These are phyloP conservation scores for Berghia stephanieae DNA, from an alignment of 1,140 invertebrate genomes.

Conservation along the genomic window DNA sequence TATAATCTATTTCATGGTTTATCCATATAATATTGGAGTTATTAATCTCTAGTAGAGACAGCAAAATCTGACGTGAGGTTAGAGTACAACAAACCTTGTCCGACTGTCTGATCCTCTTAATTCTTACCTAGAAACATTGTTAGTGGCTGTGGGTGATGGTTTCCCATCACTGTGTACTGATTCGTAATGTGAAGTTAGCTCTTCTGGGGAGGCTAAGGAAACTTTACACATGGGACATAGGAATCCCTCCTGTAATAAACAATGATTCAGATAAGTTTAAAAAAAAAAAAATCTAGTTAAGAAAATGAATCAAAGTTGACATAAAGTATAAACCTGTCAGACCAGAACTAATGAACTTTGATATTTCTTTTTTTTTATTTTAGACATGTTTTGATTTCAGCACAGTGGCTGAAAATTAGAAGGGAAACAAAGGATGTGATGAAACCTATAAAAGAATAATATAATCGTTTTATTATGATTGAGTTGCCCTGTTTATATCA, in stretches of 20 bases:
- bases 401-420: not conserved
- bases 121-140: too few species aligned
- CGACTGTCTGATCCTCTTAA: too few species aligned
- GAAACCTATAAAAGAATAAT: not conserved
- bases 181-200: slow-evolving; percentile 61
- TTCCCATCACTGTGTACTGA: slow-evolving; percentile 13
- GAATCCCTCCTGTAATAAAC: slow-evolving; percentile 61
- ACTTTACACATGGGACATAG: slow-evolving; percentile 67
- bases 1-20: too few species aligned
- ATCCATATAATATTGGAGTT: too few species aligned
- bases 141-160: too few species aligned
- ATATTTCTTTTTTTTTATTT: not conserved
- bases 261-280: not conserved
- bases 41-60: too few species aligned
- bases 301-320: too few species aligned
- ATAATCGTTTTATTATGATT: too few species aligned
- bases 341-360: not conserved
- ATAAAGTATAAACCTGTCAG: not conserved
- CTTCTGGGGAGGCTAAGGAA: slow-evolving; percentile 61
- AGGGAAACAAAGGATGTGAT: not conserved
- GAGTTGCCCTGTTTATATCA: not conserved
- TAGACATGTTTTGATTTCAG: too few species aligned
- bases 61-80: too few species aligned
- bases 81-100: too few species aligned
- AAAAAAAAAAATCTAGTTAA: too few species aligned